Base-by-base conservation (phyloP, 2,888 invertebrate species). In the Onthophagus sagittarius region DNA sequence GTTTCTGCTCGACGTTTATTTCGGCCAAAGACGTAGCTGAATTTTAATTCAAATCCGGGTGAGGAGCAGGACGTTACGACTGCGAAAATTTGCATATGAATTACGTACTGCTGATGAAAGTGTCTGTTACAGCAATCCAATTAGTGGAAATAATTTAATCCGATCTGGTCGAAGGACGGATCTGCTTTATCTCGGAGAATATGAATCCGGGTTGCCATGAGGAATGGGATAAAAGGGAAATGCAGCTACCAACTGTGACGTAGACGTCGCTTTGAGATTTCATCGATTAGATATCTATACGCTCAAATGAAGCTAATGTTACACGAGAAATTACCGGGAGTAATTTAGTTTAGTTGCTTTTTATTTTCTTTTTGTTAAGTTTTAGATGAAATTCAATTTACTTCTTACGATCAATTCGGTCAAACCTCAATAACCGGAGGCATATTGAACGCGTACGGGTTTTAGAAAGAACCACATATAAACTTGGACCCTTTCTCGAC, bases 121-220 rank as follows among this genome's bases (percentile, higher is more conserved):
- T 63, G 63, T 63, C 63, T 15, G 15, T 63, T 63, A 15, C 63
- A 15, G 63, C 15, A 7, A 63, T 63, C 63, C 63, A 63, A 63
- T 63, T 63, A 63, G 63, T 7, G 63, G 15, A 63, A 63, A 63
- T 63, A 63, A 63, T 63, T 63, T 63, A 63, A 63, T 63, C 15
- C 63, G 13, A 5, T 9, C 9, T 53, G 39, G 7, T 11, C 39
- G 39, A 53, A 53, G 39, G 39, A 11, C 39, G 39, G 5, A 53
- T 53, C 39, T 53, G 39, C 39, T 53, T 53, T 53, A 53, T 11
- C 39, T 53, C 39, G 9, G 39, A 53, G 39, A 53, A 53, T 53
- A 53, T 53, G 39, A 53, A 53, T 53, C 39, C 39, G 39, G 11
- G 39, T 53, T 53, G 11, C 39, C 6, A 1, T 11, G 39, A 53